phyloP scores from a whole-genome alignment of 2,888 invertebrate species.

The Cyaniris semiargus region DNA sequence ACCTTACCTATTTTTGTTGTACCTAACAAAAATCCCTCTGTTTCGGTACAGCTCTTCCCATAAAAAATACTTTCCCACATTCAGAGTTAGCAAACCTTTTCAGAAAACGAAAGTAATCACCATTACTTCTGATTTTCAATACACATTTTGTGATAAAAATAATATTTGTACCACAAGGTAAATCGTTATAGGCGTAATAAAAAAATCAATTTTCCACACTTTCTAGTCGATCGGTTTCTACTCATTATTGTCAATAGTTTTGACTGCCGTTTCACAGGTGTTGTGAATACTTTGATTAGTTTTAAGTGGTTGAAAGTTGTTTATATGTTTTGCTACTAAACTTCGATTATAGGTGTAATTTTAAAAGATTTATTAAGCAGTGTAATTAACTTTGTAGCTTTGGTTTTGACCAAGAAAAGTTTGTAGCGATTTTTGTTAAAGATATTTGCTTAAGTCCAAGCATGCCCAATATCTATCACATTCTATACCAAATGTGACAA shows the following conservation, averaged over 20 bases:
- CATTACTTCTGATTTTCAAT: conserved; percentile 15
- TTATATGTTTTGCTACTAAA: background rate
- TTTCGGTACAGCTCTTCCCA: background rate
- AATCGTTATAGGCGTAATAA: background rate
- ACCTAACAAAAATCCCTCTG: background rate
- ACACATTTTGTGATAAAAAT: conserved; percentile 22
- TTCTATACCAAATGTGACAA: background rate
- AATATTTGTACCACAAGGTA: conserved; percentile 22
- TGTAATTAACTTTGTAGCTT: too few species aligned
- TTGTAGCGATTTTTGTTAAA: too few species aligned
- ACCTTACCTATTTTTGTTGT: too few species aligned
- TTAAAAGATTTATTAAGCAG: background rate
- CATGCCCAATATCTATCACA: background rate
- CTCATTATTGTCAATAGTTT: conserved; percentile 7
- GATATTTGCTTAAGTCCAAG: background rate
- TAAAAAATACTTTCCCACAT: conserved; percentile 4
- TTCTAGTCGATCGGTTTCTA: conserved; percentile 21
- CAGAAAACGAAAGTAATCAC: conserved; percentile 4
- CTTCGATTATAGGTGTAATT: background rate
- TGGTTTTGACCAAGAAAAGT: too few species aligned
- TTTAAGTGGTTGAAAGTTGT: background rate
- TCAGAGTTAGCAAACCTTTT: background rate
- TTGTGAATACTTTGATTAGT: conserved; percentile 10
- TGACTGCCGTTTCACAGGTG: conserved; percentile 12
- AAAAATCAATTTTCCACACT: conserved; percentile 7